Base-by-base conservation (phyloP, 2,113 vertebrate genomes). In the Protobothrops mucrosquamatus region DNA sequence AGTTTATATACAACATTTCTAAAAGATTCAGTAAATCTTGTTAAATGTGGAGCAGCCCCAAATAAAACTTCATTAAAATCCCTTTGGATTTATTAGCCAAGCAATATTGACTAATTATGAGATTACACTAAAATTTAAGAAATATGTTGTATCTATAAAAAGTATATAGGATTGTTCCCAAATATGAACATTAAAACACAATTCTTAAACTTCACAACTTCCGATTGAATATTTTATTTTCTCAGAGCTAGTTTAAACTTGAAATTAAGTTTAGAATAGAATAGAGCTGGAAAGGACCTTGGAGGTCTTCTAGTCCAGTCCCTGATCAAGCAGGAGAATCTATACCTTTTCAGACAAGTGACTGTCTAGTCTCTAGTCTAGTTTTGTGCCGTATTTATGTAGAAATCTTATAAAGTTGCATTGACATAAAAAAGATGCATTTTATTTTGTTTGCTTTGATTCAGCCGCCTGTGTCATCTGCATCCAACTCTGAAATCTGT, bases 401-500 rank as follows among this genome's bases (percentile, higher is more conserved):
- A 4, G 26, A 85, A 89, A 57, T 48, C 56, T 43, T 6, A 8
- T 7, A 39, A 14, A 51, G 51, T 51, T 90, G 24, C 26, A 51
- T 23, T 89, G 15, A 87, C 92, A 90, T 29, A 89, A 5, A 91
- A 61, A 87, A n/a, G 54, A 85, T 4, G 2, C 51, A 3, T 51
- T 6, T 26, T 94, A 48, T 85, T 18, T 3, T 88, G 3, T 88
- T n/a, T 20, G 51, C 91, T 91, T 87, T 89, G 92, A 93, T 90
- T 15, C 94, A 98, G 98, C 81, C 96, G 95, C 52, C 97, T 98
- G 14, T 98, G 97, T 92, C 52, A 0, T 22, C 96, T 93, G 0
- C 96, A 97, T 55, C 97, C 97, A 1, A 3, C 96, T 88, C 94
- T 98, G 91, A 98, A 97, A 91, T 97, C 97, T 0, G 97, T 98